Conservation (phyloP, 1,140 invertebrate genomes). For the Ceratosolen solmsi region DNA sequence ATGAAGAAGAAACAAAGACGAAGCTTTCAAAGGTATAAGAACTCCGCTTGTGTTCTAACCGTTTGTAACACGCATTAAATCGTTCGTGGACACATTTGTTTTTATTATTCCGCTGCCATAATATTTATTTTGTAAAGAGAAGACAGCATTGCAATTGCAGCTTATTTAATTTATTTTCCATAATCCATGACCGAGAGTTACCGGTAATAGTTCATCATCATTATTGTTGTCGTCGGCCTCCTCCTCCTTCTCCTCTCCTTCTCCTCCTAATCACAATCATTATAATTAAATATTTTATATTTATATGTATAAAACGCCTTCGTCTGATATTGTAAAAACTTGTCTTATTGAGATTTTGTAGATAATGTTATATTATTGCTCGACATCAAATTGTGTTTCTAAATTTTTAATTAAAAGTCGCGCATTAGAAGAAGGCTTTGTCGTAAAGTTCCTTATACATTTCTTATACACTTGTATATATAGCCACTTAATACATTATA, state of each 20-base stretch:
- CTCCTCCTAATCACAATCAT: conserved; percentile 1
- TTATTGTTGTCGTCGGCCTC: not conserved
- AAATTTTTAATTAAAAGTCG: conserved; percentile 4
- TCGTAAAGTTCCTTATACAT: conserved; percentile 52
- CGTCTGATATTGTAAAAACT: not conserved
- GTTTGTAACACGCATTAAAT: conserved; percentile 19
- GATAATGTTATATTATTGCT: not conserved
- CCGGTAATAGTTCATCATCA: conserved; percentile 41
- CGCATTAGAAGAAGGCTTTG: conserved; percentile 36
- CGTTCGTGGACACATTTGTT: not conserved
- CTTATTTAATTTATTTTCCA: conserved; percentile 46
- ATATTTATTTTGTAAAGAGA: conserved; percentile 49
- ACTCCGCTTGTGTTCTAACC: conserved; percentile 41
- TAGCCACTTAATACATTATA: conserved; percentile 36
- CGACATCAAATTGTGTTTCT: not conserved
- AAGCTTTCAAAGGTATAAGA: conserved; percentile 18
- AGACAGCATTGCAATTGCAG: conserved; percentile 42
- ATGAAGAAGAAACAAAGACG: conserved; percentile 33
- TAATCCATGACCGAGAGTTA: conserved; percentile 48
- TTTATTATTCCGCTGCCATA: conserved; percentile 42
- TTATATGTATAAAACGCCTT: not conserved
- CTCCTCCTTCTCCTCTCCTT: not conserved
- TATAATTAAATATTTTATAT: conserved; percentile 1
- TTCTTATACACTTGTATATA: conserved; percentile 39
- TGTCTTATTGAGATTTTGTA: conserved; percentile 11